phyloP scores from a whole-genome alignment of 2,888 invertebrate genomes.

The Leptopterna dolabrata region DNA sequence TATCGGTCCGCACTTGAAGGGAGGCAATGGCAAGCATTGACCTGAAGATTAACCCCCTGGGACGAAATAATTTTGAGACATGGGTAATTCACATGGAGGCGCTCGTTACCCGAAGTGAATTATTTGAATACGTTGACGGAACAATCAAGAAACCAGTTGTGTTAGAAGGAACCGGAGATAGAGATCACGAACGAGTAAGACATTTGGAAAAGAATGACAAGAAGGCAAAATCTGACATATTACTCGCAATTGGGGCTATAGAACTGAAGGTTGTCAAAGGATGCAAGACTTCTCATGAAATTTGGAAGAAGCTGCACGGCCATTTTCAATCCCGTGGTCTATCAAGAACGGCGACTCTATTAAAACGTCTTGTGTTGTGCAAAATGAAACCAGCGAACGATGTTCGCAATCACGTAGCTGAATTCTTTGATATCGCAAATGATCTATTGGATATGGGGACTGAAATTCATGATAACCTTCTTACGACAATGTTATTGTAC shows the following conservation, averaged over 20 bases:
- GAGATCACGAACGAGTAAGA: not conserved
- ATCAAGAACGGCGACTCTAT: not conserved
- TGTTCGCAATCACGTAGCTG: not conserved
- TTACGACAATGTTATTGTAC: slow-evolving; percentile 8
- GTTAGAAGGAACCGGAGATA: not conserved
- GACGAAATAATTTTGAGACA: slow-evolving; percentile 6
- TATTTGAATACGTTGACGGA: not conserved
- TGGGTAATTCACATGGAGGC: slow-evolving; percentile 17
- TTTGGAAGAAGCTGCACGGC: not conserved
- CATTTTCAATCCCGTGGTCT: not conserved
- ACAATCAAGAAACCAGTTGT: not conserved
- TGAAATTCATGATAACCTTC: not conserved
- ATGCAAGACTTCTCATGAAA: not conserved
- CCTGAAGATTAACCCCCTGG: not conserved
- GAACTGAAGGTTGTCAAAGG: not conserved
- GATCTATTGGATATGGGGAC: not conserved
- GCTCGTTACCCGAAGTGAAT: not conserved
- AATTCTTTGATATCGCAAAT: not conserved
- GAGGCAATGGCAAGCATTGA: not conserved
- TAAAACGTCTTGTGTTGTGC: not conserved
- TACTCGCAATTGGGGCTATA: not conserved
- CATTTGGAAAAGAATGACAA: not conserved
- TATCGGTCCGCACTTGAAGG: not conserved
- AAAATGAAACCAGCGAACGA: not conserved
- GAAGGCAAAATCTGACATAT: not conserved